These are phyloP conservation scores for Agrotis exclamationis DNA, from an alignment of 2,888 invertebrate species.

Conservation along the genomic window DNA sequence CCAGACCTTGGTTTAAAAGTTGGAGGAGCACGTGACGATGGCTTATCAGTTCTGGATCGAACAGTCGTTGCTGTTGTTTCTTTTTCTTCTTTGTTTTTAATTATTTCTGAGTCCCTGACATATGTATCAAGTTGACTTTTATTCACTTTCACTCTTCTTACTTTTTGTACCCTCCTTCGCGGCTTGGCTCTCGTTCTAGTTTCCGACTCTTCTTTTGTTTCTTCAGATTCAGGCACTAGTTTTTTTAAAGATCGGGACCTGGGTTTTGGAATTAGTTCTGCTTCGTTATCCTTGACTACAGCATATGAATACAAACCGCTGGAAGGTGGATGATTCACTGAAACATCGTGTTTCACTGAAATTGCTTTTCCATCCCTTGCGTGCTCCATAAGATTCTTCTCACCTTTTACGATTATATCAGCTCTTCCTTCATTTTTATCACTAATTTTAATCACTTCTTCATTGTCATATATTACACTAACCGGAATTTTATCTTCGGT, in stretches of 20 bases:
- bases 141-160: constrained; percentile 40
- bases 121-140: constrained; percentile 15
- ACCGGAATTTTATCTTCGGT: constrained; percentile 66
- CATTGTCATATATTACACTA: constrained; percentile 56
- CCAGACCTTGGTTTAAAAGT: constrained; percentile 58
- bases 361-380: constrained; percentile 1
- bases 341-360: constrained; percentile 30
- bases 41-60: background rate
- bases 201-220: constrained; percentile 13
- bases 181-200: constrained; percentile 12
- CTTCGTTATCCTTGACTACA: constrained; percentile 1
- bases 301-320: background rate
- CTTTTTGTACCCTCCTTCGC: constrained; percentile 35
- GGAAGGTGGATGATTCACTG: constrained; percentile 15
- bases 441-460: constrained; percentile 29
- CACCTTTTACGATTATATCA: background rate
- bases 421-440: constrained; percentile 17
- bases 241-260: constrained; percentile 47
- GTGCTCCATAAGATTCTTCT: background rate
- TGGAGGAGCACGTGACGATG: background rate
- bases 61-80: background rate
- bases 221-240: background rate
- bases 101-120: constrained; percentile 16
- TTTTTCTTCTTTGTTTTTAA: constrained; percentile 5
- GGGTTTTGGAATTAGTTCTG: constrained; percentile 20